A percentile compares a stretch with the other conserved stretches of the same genome.
phyloP scores from a whole-genome alignment of 2,113 vertebrate species.

The Heterochromis multidens region DNA sequence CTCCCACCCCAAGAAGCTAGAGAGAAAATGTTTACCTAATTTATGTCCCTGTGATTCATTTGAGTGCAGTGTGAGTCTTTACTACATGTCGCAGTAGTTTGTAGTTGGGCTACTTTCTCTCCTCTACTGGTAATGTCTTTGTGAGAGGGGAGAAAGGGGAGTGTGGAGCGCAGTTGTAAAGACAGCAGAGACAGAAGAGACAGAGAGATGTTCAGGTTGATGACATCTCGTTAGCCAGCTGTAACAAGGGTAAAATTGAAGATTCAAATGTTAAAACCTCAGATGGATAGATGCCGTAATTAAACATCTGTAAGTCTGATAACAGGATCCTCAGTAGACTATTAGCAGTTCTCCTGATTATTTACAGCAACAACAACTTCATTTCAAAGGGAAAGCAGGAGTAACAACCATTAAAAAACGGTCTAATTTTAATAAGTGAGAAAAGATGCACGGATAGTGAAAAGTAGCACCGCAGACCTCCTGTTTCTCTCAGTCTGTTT shows the following conservation, averaged over 20 bases:
- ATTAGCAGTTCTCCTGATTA: background rate
- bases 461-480: background rate
- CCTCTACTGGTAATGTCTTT: background rate
- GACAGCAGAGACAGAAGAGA: fast-evolving
- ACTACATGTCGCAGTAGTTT: background rate
- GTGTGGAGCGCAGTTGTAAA: too few relatives aligned
- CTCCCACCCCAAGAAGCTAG: fast-evolving
- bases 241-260: background rate
- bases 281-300: background rate
- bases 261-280: background rate
- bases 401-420: background rate
- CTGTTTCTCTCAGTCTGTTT: background rate
- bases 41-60: background rate
- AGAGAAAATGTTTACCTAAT: background rate
- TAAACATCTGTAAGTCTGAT: background rate
- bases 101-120: background rate
- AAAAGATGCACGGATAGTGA: background rate
- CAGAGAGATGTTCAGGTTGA: fast-evolving
- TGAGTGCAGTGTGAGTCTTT: background rate
- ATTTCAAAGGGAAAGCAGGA: background rate
- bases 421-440: background rate
- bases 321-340: fast-evolving
- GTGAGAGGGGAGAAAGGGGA: fast-evolving
- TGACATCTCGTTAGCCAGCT: background rate
- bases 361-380: background rate